Conservation (phyloP, 2,888 invertebrate genomes). For the Ophion slaviceki region DNA sequence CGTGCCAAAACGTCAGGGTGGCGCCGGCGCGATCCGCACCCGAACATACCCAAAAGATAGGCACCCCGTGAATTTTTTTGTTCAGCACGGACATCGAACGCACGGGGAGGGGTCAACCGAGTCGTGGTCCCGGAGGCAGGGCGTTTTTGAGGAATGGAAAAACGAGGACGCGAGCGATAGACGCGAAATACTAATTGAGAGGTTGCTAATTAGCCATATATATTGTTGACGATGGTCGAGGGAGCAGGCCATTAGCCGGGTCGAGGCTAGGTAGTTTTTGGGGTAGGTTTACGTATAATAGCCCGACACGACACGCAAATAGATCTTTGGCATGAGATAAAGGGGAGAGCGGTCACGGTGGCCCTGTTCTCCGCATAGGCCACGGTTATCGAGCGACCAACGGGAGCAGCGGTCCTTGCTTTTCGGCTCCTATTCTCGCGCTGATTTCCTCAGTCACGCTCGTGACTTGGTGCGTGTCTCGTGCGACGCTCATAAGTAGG, state of each 20-base stretch:
- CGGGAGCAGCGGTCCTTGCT: neutral
- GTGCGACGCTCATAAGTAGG: too few relatives aligned
- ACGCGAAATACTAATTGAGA: slow-evolving; percentile 40
- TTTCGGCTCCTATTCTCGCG: slow-evolving; percentile 29
- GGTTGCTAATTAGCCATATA: slow-evolving; percentile 58
- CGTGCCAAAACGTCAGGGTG: too few relatives aligned
- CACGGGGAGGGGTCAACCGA: too few relatives aligned
- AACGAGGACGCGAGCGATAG: neutral
- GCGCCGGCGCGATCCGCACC: too few relatives aligned
- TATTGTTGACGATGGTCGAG: slow-evolving; percentile 39
- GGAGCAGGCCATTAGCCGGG: too few relatives aligned
- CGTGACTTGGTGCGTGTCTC: too few relatives aligned
- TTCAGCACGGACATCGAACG: too few relatives aligned
- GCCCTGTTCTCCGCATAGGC: slow-evolving; percentile 1
- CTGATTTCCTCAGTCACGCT: too few relatives aligned
- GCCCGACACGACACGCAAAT: neutral
- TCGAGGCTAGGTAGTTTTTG: too few relatives aligned
- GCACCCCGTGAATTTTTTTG: too few relatives aligned
- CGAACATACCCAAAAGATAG: too few relatives aligned
- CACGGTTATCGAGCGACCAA: too few relatives aligned
- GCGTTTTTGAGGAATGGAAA: neutral
- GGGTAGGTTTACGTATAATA: slow-evolving; percentile 8
- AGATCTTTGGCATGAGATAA: slow-evolving; percentile 26
- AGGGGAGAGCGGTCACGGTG: slow-evolving; percentile 59
- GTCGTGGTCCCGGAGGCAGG: neutral